phyloP scores from a whole-genome alignment of 1,140 invertebrate genomes.

The Drosophila miranda region DNA sequence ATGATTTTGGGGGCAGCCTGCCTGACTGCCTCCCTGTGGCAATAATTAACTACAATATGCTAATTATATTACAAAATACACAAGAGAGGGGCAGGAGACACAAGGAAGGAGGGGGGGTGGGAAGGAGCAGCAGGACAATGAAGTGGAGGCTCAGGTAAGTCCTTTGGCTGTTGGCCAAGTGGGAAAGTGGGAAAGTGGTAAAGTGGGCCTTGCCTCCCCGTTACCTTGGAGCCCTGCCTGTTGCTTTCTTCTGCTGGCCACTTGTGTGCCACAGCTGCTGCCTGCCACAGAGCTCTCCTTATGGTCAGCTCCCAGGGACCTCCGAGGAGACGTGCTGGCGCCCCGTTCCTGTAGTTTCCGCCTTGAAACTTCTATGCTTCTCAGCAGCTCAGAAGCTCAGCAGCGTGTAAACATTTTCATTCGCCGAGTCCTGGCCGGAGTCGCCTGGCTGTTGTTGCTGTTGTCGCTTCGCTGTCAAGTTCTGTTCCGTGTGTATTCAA shows the following conservation, averaged over 20 bases:
- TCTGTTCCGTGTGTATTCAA: conserved; percentile 74
- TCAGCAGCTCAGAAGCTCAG: conserved; percentile 54
- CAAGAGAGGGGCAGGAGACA: conserved; percentile 1
- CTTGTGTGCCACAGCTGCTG: conserved; percentile 5
- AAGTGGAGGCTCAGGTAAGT: not conserved
- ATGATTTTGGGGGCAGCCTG: conserved; percentile 21
- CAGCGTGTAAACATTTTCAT: conserved; percentile 77
- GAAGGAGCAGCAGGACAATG: too few relatives aligned
- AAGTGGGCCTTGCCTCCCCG: conserved; percentile 6
- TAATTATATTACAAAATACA: conserved; percentile 26
- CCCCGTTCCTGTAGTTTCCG: conserved; percentile 13
- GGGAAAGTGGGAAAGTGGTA: conserved; percentile 13
- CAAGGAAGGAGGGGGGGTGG: not conserved
- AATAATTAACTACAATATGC: conserved; percentile 45
- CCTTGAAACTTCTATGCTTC: conserved; percentile 14
- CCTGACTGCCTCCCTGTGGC: not conserved
- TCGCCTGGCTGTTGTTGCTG: conserved; percentile 15
- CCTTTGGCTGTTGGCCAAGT: conserved; percentile 32
- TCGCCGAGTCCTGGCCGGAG: conserved; percentile 30
- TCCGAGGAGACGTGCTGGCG: conserved; percentile 58
- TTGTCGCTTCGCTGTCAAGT: conserved; percentile 58
- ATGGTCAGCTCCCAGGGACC: conserved; percentile 52
- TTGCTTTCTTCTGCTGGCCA: conserved; percentile 17
- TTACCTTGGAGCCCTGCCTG: conserved; percentile 32
- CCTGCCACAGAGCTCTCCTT: conserved; percentile 17